Base-by-base conservation (phyloP, 2,888 invertebrate genomes). In the Noctuana brunneofusca region DNA sequence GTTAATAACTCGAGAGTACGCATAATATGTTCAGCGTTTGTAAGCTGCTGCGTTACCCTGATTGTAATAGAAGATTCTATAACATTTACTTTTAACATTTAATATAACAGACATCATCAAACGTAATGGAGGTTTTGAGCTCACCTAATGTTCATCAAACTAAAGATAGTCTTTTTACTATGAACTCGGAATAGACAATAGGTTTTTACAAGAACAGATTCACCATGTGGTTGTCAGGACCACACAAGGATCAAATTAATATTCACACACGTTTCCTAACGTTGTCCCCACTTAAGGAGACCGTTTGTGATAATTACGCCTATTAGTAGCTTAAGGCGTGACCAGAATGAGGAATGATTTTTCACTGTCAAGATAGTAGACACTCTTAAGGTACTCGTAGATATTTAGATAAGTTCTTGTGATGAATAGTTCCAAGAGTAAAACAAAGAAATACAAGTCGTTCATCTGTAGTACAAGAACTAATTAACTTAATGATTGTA, bases 221-320 rank as follows among this genome's bases (percentile, higher is more conserved):
- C 3, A 32, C 12, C 11, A 20, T 46, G 6, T 11, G 43, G 8
- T 16, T 18, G 43, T 18, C 3, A 24, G 12, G 35, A 58, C 48
- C 58, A 49, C 35, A 58, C 58, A 49, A 38, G 35, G 12, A 49
- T 32, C 32, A n/a, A 38, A 58, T 58, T 58, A 38, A 24, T 50
- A 50, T 50, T 50, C 49, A 49, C 35, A 16, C 16, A 32, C 38
- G 49, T 30, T 27, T n/a, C 49, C 35, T 35, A 49, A 32, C 49
- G 22, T n/a, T 18, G 58, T 58, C 20, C 3, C 49, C 24, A 58
- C 58, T 49, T 50, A 49, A 20, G 32, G 27, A 58, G 49, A 58
- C 38, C 58, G 49, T 32, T 57, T 58, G 58, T 24, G 35, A 35
- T 58, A 58, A 58, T 58, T 58, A 38, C 58, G 18, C 24, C 58